These are phyloP conservation scores for Brachycybe producta DNA, from an alignment of 2,888 invertebrate species.

Conservation along the genomic window DNA sequence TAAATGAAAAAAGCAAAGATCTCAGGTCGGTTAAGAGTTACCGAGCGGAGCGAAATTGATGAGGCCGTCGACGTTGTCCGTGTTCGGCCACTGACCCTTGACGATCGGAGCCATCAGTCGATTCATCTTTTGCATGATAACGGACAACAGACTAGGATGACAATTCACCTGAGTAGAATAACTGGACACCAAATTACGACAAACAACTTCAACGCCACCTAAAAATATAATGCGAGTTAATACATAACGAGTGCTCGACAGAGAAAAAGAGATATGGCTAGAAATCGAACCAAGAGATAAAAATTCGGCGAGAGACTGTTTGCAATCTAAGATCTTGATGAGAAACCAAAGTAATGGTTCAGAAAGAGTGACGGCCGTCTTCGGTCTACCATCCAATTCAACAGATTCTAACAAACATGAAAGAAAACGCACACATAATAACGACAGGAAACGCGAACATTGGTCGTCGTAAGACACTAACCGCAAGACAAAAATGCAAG, in stretches of 20 bases:
- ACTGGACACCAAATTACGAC: slow-evolving; percentile 61
- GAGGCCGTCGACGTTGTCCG: slow-evolving; percentile 56
- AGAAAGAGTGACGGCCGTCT: slow-evolving; percentile 49
- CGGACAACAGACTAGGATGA: slow-evolving; percentile 52
- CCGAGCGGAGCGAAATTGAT: slow-evolving; percentile 84
- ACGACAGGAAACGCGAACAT: background rate
- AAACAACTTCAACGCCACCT: slow-evolving; percentile 35
- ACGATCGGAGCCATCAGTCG: slow-evolving; percentile 30
- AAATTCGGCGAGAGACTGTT: slow-evolving; percentile 59
- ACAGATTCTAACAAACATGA: slow-evolving; percentile 7
- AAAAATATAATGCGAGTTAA: background rate
- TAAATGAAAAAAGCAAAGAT: background rate
- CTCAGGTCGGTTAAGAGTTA: slow-evolving; percentile 32
- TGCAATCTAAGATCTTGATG: slow-evolving; percentile 61
- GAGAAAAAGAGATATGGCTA: background rate
- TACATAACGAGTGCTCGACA: background rate
- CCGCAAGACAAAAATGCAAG: slow-evolving; percentile 47
- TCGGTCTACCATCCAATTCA: slow-evolving; percentile 20
- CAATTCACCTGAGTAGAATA: slow-evolving; percentile 57
- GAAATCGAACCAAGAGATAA: slow-evolving; percentile 30
- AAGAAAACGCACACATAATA: no score
- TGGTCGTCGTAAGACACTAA: background rate
- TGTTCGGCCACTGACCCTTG: slow-evolving; percentile 33
- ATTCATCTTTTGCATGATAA: slow-evolving; percentile 50
- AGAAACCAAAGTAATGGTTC: slow-evolving; percentile 77